These are phyloP conservation scores for Martes martes DNA, from an alignment of 2,113 vertebrate genomes.

Conservation along the genomic window DNA sequence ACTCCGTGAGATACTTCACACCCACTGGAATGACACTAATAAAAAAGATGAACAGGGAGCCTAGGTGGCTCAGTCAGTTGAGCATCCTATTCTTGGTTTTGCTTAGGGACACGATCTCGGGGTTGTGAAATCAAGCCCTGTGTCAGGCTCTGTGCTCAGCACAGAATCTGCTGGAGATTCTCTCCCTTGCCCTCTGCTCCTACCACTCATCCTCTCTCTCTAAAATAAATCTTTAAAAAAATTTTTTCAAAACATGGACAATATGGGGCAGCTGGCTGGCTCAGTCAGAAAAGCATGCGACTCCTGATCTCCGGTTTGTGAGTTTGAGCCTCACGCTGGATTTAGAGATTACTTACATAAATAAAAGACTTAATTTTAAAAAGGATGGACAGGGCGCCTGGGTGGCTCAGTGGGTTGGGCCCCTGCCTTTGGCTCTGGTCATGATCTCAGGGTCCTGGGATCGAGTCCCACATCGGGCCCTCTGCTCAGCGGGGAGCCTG, in stretches of 20 bases:
- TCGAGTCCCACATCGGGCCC: too few species aligned
- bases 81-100: not conserved
- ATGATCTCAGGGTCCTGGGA: too few species aligned
- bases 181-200: not conserved
- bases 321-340: not conserved
- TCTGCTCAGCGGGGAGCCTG: too few species aligned
- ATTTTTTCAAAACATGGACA: not conserved
- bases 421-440: too few species aligned
- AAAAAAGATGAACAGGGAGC: not conserved
- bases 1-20: not conserved
- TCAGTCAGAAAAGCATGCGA: not conserved
- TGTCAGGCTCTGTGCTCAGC: not conserved
- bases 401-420: too few species aligned
- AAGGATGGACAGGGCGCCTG: not conserved
- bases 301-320: not conserved
- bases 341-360: not conserved
- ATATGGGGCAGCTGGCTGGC: not conserved
- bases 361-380: not conserved
- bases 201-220: not conserved
- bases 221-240: not conserved
- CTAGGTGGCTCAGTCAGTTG: not conserved
- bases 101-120: not conserved
- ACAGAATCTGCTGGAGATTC: not conserved
- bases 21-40: not conserved
- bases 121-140: not conserved